Base-by-base conservation (phyloP, 2,797 vertebrate species). In the Anomalospiza imberbis region DNA sequence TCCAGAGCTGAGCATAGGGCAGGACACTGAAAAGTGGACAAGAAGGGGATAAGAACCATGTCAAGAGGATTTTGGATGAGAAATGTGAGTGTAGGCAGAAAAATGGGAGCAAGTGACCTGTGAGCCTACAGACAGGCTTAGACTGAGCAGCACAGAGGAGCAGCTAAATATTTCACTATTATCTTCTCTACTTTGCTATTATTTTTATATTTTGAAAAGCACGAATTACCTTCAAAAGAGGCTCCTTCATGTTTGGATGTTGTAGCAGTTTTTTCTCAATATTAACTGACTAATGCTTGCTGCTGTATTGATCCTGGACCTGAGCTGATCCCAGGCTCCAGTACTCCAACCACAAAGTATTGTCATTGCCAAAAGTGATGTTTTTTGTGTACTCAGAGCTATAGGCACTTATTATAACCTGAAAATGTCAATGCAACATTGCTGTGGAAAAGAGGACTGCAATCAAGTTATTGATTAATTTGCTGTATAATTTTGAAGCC, bases 401-500 rank as follows among this genome's bases (percentile, higher is more conserved):
- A 12, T 2, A 7, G 0, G 3, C 50, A 54, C 74, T 89, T 40
- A 21, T 42, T 42, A 14, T 29, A 72, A 88, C 36, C 51, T 78
- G 66, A 34, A 84, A 77, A 74, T 32, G n/a, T 85, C 94, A 81
- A 2, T 60, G 71, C 42, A 67, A 34, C 3, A 2, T 16, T 40
- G 57, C 55, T 57, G 81, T 20, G 53, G 48, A 34, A 78, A 47
- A 53, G 8, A 75, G 29, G n/a, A 32, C 60, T 63, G 82, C 81
- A 84, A 63, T 88, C 66, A 63, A 75, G 34, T 40, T 83, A 85
- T 89, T 5, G 10, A 91, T 76, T 70, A 32, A 73, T 91, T 70
- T 86, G 62, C 67, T 44, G 12, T 42, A 34, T 72, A 60, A 67
- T 94, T 91, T 81, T 81, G 89, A 83, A 92, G 53, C 55, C 55